Conservation (phyloP, 2,113 vertebrate species). For the Conger conger region DNA sequence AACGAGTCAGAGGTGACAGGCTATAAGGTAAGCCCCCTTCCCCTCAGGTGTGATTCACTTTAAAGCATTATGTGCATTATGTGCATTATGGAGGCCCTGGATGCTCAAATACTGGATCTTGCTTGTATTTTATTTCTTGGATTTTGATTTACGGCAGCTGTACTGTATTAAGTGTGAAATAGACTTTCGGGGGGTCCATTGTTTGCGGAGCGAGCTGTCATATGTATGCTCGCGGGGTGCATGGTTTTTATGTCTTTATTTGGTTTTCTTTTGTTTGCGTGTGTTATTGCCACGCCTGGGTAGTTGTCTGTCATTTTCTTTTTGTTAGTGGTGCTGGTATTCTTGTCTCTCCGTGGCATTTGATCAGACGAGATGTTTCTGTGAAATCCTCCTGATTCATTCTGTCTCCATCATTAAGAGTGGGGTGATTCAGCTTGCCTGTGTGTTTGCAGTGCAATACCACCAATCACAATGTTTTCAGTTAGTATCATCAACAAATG, state of each 20-base stretch:
- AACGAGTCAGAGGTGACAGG: conserved; percentile 95
- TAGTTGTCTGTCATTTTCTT: background rate
- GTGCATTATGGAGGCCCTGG: background rate
- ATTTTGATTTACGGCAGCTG: background rate
- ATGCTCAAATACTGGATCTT: background rate
- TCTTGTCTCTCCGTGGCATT: conserved; percentile 5
- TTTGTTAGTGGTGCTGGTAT: conserved; percentile 18
- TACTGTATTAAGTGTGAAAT: background rate
- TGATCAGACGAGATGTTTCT: background rate
- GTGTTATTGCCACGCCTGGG: background rate
- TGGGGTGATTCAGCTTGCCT: background rate
- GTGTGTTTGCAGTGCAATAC: background rate
- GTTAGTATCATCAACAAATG: background rate
- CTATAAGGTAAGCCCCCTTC: conserved; percentile 80
- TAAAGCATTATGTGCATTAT: background rate
- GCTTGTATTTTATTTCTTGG: background rate
- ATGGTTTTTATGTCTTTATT: background rate
- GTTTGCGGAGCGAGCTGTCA: too few relatives aligned
- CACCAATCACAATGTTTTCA: background rate
- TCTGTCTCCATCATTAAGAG: background rate
- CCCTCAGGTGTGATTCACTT: background rate
- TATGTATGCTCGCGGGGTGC: too few relatives aligned
- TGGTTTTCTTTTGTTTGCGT: background rate
- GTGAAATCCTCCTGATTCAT: background rate
- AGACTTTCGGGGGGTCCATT: too few relatives aligned